These are phyloP conservation scores for Ammodytes marinus DNA, from an alignment of 2,113 vertebrate species.

Conservation along the genomic window DNA sequence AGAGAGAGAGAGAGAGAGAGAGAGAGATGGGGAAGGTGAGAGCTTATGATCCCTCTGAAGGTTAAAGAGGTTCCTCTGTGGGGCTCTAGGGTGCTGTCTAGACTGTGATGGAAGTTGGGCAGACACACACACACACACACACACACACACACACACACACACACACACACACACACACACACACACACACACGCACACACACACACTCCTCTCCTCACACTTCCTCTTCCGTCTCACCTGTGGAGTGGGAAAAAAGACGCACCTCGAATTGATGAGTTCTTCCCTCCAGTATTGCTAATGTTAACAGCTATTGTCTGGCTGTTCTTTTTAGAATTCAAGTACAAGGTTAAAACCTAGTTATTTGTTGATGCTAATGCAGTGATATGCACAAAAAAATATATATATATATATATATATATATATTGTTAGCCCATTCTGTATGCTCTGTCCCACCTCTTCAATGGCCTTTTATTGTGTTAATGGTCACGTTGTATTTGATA, in stretches of 20 bases:
- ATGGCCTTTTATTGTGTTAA: neutral
- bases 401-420: no score
- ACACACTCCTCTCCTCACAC: neutral
- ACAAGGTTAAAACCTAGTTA: neutral
- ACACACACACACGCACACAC: neutral
- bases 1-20: neutral
- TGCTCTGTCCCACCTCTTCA: neutral
- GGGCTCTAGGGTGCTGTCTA: slow-evolving; percentile 45
- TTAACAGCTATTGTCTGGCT: slow-evolving; percentile 31
- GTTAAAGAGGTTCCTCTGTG: slow-evolving; percentile 69
- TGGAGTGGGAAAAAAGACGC: slow-evolving; percentile 50
- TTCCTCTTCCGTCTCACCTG: slow-evolving; percentile 36
- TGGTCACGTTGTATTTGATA: slow-evolving; percentile 24
- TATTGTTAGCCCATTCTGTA: neutral
- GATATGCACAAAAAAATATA: neutral
- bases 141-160: slow-evolving; percentile 11
- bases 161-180: slow-evolving; percentile 21
- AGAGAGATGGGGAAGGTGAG: slow-evolving; percentile 36
- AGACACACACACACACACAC: slow-evolving; percentile 15
- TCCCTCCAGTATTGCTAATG: slow-evolving; percentile 27
- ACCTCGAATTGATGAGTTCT: slow-evolving; percentile 48
- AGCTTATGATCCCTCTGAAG: slow-evolving; percentile 60
- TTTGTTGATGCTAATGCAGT: neutral
- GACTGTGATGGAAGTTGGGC: slow-evolving; percentile 46
- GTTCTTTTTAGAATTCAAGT: neutral